Evolutionary conservation across 2,797 vertebrate genomes (phyloP).

Genomic region (Spatula versicolor): DNA sequence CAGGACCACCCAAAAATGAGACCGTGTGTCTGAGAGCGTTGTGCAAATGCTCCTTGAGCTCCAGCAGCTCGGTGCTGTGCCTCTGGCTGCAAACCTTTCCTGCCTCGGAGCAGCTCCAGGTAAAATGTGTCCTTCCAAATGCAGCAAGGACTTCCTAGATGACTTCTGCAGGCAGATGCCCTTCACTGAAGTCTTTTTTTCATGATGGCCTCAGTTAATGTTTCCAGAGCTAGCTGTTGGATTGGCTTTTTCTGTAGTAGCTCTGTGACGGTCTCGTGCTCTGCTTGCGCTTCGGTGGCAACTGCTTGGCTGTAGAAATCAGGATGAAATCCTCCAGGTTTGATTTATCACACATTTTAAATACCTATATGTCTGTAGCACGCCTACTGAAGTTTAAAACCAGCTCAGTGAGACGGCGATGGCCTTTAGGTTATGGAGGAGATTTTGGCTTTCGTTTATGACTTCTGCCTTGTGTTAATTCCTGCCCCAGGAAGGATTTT

Average conservation of each 20-base stretch:
- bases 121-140: not conserved
- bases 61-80: no score
- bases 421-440: not conserved
- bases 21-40: no score
- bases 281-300: not conserved
- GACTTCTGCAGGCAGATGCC: not conserved
- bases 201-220: not conserved
- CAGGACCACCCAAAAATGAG: no score
- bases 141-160: rapidly evolving
- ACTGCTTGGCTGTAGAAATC: not conserved
- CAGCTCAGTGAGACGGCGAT: rapidly evolving
- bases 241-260: not conserved
- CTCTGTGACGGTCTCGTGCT: not conserved
- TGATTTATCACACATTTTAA: not conserved
- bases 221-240: not conserved
- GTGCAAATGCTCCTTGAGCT: no score
- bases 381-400: not conserved
- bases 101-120: not conserved
- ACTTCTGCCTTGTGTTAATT: not conserved
- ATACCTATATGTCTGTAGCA: not conserved
- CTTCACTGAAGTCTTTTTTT: not conserved
- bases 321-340: not conserved
- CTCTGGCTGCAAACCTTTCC: no score
- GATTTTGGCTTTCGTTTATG: not conserved
- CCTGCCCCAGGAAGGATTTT: not conserved